Percentiles rank a stretch among this genome's conserved stretches.
Evolutionary conservation across 2,113 vertebrate genomes (phyloP).

Genomic region (Apaloderma vittatum): DNA sequence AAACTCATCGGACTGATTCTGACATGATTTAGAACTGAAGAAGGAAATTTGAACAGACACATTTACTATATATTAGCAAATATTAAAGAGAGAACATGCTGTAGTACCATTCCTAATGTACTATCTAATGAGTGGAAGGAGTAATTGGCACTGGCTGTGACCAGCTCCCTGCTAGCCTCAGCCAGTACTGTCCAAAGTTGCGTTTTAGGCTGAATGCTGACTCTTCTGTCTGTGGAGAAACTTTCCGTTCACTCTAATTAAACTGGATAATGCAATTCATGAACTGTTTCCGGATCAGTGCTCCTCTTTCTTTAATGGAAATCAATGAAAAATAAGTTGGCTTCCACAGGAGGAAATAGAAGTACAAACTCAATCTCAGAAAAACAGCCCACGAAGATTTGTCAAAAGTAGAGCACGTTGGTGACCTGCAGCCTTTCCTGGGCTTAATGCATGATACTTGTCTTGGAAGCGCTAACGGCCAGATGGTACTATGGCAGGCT

Average conservation of each 20-base stretch:
- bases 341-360: slow-evolving; percentile 61
- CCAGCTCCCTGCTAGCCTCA: not conserved
- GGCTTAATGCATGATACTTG: not conserved
- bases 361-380: slow-evolving; percentile 66
- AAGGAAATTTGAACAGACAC: not conserved
- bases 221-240: slow-evolving; percentile 58
- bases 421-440: not conserved
- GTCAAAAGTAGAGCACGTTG: not conserved
- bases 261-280: slow-evolving; percentile 77
- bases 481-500: not conserved
- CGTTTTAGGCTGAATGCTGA: slow-evolving; percentile 57
- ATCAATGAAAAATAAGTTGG: slow-evolving; percentile 77
- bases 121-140: not conserved
- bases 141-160: slow-evolving; percentile 18
- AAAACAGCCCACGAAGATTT: slow-evolving; percentile 59
- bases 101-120: slow-evolving; percentile 15
- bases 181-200: slow-evolving; percentile 18
- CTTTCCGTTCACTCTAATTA: slow-evolving; percentile 78
- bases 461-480: not conserved
- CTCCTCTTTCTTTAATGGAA: slow-evolving; percentile 73
- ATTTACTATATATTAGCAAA: not conserved
- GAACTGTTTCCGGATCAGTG: slow-evolving; percentile 75
- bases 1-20: not conserved
- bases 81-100: not conserved
- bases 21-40: not conserved